Conservation (phyloP, 2,888 invertebrate species). For the Tetheella fluctuosa region DNA sequence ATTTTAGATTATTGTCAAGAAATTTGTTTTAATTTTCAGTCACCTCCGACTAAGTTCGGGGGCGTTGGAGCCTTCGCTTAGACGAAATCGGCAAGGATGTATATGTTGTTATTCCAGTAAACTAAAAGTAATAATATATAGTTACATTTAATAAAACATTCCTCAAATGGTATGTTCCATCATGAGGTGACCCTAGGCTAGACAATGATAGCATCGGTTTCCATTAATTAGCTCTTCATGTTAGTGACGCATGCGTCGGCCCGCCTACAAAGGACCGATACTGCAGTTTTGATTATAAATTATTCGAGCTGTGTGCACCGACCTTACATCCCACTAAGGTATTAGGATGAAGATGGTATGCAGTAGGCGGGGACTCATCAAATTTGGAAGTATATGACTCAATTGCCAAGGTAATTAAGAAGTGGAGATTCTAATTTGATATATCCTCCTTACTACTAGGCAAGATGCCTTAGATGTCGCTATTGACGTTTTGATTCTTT, state of each 20-base stretch:
- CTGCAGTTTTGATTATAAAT: conserved; percentile 36
- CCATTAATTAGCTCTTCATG: conserved; percentile 10
- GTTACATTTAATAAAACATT: too few species aligned
- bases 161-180: background rate
- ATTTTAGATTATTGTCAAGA: too few species aligned
- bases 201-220: conserved; percentile 22
- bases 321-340: conserved; percentile 45
- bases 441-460: background rate
- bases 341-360: conserved; percentile 34
- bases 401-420: background rate
- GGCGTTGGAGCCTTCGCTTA: too few species aligned
- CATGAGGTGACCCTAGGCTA: background rate
- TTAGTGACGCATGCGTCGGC: conserved; percentile 29
- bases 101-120: too few species aligned
- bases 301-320: conserved; percentile 26
- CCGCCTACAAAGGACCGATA: conserved; percentile 40
- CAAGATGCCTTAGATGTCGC: background rate
- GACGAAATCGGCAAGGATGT: background rate
- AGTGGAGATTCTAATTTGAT: background rate
- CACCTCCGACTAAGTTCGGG: too few species aligned
- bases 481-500: background rate
- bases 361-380: conserved; percentile 30
- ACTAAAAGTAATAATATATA: too few species aligned
- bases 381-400: conserved; percentile 9
- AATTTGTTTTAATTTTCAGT: too few species aligned